Evolutionary conservation across 2,888 invertebrate species (phyloP), one percentile per base, ranked within the genome.

Genomic region (Baccha elongata): DNA sequence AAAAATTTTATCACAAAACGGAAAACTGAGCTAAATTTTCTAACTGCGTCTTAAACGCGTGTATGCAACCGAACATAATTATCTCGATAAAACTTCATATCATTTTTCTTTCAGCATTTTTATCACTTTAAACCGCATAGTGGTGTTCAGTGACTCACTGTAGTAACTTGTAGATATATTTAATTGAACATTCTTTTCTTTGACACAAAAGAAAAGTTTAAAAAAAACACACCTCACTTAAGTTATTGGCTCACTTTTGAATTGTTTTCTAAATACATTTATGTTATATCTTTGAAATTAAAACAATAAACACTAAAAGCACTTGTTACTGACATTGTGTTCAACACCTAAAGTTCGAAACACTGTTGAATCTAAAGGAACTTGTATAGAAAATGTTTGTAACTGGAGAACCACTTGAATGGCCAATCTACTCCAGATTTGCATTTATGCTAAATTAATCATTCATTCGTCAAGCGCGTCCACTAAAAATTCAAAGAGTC

Each of bases 401-500:
- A 32, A 73, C 62, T 48, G 48, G 46, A 23, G 50, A 68, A 67
- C 29, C 48, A 68, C 76, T 78, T 72, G 44, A 73, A 73, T 75
- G 58, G 35, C n/a, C 64, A 68, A 69, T 53, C 74, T 62, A 76
- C 55, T 78, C 62, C 37, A 72, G 72, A 73, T 78, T 78, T 73
- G 58, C 76, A 83, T 83, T 83, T 68, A 73, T 83, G 67, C 53
- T 76, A 62, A 76, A 76, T 83, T 76, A 83, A 83, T 76, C 83
- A 83, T 68, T 68, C 67, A 58, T 64, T 69, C 62, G 80, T 80
- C 68, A 73, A 64, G 50, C 42, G 42, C 42, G 37, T 68, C 68
- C 60, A 64, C 48, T 53, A 23, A 62, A 58, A 60, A 46, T 23
- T 46, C 46, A 67, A 73, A 73, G 73, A 60, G 68, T 68, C 73